Evolutionary conservation across 92 coral and sea anemone genomes (phyloP), one percentile per base, ranked within the genome.

Genomic region (Muricea muricata): DNA sequence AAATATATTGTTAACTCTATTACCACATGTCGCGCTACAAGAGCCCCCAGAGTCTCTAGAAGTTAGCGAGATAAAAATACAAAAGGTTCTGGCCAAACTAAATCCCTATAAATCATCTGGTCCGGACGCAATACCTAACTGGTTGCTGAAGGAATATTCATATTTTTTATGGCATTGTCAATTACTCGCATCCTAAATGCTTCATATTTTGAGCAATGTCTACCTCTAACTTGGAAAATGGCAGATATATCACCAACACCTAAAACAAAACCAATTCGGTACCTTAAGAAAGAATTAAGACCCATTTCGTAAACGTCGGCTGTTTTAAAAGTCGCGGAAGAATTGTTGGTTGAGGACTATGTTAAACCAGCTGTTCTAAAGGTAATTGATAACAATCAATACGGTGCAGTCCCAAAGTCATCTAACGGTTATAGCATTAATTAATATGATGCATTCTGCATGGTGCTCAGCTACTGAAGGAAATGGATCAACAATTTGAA

Each of bases 401-500:
- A 69, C 20, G 48, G 75, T 8, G 75, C 47, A 3, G 39, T 69
- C 25, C 75, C 75, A 37, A 69, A 69, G 39, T 69, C 75, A 15
- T 69, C 42, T 8, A n/a, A 67, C 40, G 7, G 20, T 24, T 3
- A 33, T 29, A 15, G 74, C 42, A 7, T 23, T 67, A 37, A 26
- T 31, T 33, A 26, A 37, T 21, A 67, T 67, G 74, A 7, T 67
- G 10, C 74, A 67, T 32, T 30, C 35, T 32, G n/a, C n/a, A n/a
- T 67, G 40, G 74, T 29, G 41, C 41, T 21, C 33, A 67, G 74
- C 41, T 29, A 26, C 74, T 31, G 74, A 67, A 11, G 74, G 74
- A 32, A 67, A 67, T 37, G 74, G 45, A 32, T 67, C 74, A 29
- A 67, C 74, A 28, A n/a, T 67, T 67, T 7, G 74, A 67, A 37